phyloP scores from a whole-genome alignment of 2,113 vertebrate genomes.

The Cyanoderma ruficeps region DNA sequence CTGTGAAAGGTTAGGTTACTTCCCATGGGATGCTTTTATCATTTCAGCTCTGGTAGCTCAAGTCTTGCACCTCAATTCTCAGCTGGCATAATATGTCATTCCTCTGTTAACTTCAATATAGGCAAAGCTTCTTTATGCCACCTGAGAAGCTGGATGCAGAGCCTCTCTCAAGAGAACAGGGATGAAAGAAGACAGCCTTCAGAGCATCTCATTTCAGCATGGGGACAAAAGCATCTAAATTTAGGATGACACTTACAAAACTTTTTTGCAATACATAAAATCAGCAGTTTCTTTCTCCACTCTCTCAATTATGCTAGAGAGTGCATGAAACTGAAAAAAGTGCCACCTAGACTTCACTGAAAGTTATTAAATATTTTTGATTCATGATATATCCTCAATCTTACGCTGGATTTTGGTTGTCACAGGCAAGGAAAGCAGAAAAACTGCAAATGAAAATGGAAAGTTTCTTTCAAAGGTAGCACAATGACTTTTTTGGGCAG shows the following conservation, averaged over 20 bases:
- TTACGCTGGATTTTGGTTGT: neutral
- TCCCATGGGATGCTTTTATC: slow-evolving; percentile 11
- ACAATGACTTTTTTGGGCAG: neutral
- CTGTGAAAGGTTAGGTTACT: slow-evolving; percentile 6
- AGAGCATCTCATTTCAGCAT: neutral
- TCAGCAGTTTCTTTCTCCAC: neutral
- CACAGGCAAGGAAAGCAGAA: neutral
- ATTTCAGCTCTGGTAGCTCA: neutral
- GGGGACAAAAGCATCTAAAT: neutral
- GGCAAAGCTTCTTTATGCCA: neutral
- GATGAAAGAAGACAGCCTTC: neutral
- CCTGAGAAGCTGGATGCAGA: neutral
- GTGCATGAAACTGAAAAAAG: neutral
- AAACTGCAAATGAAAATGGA: neutral
- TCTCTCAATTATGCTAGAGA: neutral
- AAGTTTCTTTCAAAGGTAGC: neutral
- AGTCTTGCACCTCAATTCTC: neutral
- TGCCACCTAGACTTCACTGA: neutral
- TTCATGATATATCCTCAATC: neutral
- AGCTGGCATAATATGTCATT: neutral
- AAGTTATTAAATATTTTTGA: neutral
- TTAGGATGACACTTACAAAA: neutral
- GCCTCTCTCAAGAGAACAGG: neutral
- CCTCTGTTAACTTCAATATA: neutral
- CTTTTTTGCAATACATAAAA: neutral